These are phyloP conservation scores for Myxocyprinus asiaticus DNA, from an alignment of 2,113 vertebrate species.

Conservation along the genomic window DNA sequence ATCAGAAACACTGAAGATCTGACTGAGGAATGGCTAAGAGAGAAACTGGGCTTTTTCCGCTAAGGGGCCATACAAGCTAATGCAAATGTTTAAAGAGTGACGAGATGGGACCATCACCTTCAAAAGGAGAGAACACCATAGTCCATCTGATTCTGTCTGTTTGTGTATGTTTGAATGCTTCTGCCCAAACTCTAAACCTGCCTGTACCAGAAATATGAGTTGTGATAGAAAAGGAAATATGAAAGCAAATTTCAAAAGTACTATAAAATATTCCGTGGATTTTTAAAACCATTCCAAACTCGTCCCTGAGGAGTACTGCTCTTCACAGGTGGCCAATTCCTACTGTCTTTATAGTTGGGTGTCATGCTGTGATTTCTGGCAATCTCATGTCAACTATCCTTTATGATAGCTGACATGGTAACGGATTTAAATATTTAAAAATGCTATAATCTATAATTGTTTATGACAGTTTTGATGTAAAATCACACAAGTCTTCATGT, in stretches of 20 bases:
- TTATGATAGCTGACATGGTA: neutral
- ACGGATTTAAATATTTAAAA: neutral
- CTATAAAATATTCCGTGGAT: neutral
- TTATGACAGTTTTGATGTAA: neutral
- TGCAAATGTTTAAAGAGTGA: slow-evolving; percentile 29
- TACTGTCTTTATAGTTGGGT: neutral
- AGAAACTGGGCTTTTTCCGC: slow-evolving; percentile 95
- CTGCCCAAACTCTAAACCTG: slow-evolving; percentile 33
- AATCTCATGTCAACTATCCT: neutral
- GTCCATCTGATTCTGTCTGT: slow-evolving; percentile 51
- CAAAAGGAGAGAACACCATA: slow-evolving; percentile 49
- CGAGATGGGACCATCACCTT: slow-evolving; percentile 58
- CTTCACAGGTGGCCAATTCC: neutral
- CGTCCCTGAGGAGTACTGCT: neutral
- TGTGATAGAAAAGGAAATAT: neutral
- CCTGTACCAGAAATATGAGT: slow-evolving; percentile 1
- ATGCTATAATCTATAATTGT: neutral
- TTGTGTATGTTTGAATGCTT: slow-evolving; percentile 39
- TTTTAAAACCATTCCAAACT: slow-evolving; percentile 1
- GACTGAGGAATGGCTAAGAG: slow-evolving; percentile 94
- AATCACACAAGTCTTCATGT: neutral
- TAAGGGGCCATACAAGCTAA: slow-evolving; percentile 60
- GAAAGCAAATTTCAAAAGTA: neutral
- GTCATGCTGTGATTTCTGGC: neutral
- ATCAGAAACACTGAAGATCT: slow-evolving; percentile 97